Conservation (phyloP, 2,888 invertebrate genomes). For the Podabrus alpinus region DNA sequence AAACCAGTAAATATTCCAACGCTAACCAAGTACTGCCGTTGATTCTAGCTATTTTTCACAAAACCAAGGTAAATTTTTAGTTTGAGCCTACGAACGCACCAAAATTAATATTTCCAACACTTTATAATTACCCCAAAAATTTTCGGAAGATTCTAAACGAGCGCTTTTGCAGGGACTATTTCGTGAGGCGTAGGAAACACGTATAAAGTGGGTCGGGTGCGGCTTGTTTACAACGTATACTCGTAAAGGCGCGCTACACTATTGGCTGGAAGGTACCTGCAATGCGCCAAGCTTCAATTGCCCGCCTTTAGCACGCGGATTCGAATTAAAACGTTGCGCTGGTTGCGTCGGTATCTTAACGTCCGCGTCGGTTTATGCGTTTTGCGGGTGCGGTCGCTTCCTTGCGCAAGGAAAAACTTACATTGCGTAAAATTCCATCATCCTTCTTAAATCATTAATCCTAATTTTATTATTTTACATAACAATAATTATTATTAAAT, state of each 20-base stretch:
- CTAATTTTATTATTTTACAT: neutral
- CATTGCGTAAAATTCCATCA: slow-evolving; percentile 24
- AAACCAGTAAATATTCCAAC: slow-evolving; percentile 57
- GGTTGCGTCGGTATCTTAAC: slow-evolving; percentile 43
- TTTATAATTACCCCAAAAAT: neutral
- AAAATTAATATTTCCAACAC: neutral
- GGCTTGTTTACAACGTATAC: slow-evolving; percentile 73
- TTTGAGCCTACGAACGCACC: neutral
- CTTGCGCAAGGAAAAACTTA: slow-evolving; percentile 26
- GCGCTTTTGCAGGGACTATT: slow-evolving; percentile 58
- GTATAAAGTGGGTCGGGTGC: slow-evolving; percentile 64
- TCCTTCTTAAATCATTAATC: slow-evolving; percentile 16
- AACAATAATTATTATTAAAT: neutral
- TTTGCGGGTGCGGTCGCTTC: slow-evolving; percentile 53
- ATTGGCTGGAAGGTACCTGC: slow-evolving; percentile 84
- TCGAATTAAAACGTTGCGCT: slow-evolving; percentile 33
- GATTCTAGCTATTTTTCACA: neutral
- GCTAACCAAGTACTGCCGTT: slow-evolving; percentile 38
- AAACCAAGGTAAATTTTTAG: neutral
- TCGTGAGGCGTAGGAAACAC: slow-evolving; percentile 64
- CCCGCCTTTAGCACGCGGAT: slow-evolving; percentile 50
- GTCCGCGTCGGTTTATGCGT: slow-evolving; percentile 41
- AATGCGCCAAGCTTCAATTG: slow-evolving; percentile 72
- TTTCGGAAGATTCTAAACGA: neutral
- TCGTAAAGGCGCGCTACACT: slow-evolving; percentile 63